A percentile compares a stretch with the other conserved stretches of the same genome.
These are phyloP conservation scores for Sylvia atricapilla DNA, from an alignment of 2,113 vertebrate species.

Conservation along the genomic window DNA sequence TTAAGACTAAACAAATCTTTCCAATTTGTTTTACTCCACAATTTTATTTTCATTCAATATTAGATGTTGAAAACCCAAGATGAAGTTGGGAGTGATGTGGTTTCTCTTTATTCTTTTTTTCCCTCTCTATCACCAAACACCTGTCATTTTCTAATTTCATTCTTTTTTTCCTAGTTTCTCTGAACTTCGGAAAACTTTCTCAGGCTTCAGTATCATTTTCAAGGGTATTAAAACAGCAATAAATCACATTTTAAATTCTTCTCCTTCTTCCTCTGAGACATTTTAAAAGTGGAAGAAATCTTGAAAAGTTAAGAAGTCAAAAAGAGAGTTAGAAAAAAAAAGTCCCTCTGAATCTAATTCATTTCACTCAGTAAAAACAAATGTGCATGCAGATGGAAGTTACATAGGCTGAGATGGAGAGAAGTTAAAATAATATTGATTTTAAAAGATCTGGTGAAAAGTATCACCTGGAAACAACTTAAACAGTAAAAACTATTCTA, in stretches of 20 bases:
- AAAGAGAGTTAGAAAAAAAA: not conserved
- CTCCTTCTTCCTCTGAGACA: not conserved
- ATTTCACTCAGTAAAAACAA: not conserved
- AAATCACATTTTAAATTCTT: not conserved
- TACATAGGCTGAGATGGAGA: not conserved
- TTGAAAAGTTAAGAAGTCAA: not conserved
- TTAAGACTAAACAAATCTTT: not conserved
- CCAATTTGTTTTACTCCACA: not conserved
- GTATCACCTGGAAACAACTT: not conserved
- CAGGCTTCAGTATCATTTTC: not conserved
- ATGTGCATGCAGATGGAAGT: not conserved
- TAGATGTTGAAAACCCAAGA: not conserved
- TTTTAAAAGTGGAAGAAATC: not conserved
- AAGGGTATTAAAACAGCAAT: not conserved
- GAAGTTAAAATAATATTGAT: not conserved
- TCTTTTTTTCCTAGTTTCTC: not conserved
- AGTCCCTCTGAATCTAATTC: not conserved
- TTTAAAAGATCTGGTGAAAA: not conserved
- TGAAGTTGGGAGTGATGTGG: accelerated
- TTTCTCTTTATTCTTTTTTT: not conserved
- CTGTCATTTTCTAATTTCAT: not conserved
- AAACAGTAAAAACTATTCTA: not conserved
- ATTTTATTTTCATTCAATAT: not conserved
- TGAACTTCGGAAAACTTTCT: not conserved
- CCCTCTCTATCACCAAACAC: not conserved